Evolutionary conservation across 2,888 invertebrate genomes (phyloP).

Genomic region (Listrodromus nycthemerus): DNA sequence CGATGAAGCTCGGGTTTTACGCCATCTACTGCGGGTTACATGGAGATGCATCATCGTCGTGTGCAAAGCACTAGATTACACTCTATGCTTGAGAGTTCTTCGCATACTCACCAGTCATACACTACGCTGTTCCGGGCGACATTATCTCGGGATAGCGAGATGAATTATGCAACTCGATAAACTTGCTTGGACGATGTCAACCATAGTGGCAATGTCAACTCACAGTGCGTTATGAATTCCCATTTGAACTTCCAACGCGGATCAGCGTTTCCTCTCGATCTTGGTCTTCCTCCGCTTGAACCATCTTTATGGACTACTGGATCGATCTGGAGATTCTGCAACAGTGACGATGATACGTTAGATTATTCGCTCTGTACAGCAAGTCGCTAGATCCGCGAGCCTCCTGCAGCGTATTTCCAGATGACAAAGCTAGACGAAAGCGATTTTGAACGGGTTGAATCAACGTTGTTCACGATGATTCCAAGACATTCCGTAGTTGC

Average conservation of each 20-base stretch:
- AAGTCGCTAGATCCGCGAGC: neutral
- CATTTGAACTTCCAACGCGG: neutral
- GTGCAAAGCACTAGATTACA: conserved; percentile 24
- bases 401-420: neutral
- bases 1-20: neutral
- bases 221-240: neutral
- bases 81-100: conserved; percentile 9
- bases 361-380: neutral
- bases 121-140: neutral
- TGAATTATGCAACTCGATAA: conserved; percentile 32
- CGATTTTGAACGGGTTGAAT: neutral
- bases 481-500: neutral
- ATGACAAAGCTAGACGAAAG: neutral
- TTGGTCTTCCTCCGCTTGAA: conserved; percentile 1
- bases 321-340: neutral
- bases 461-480: neutral
- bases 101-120: neutral
- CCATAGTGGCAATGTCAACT: neutral
- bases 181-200: conserved; percentile 6
- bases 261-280: neutral
- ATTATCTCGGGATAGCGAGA: neutral
- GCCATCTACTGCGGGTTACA: neutral
- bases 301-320: neutral
- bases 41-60: neutral
- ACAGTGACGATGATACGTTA: conserved; percentile 1